These are phyloP conservation scores for Petrocephalus microphthalmus DNA, from an alignment of 2,113 vertebrate genomes.

Conservation along the genomic window DNA sequence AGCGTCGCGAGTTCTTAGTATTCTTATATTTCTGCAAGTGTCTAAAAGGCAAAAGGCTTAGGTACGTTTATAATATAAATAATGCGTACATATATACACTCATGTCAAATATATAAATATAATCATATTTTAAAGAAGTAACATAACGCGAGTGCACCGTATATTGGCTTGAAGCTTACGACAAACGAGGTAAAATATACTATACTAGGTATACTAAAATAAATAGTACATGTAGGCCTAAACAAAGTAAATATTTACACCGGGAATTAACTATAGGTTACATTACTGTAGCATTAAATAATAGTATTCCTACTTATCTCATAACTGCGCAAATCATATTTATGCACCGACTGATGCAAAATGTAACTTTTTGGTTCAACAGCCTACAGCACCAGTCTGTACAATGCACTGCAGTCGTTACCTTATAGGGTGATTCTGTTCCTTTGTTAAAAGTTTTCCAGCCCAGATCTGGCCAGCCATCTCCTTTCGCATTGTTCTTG, in stretches of 20 bases:
- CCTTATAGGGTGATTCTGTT: background rate
- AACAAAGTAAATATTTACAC: background rate
- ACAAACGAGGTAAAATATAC: background rate
- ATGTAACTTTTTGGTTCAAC: background rate
- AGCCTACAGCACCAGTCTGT: background rate
- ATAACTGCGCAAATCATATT: background rate
- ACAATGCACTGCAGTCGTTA: background rate
- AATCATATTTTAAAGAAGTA: background rate
- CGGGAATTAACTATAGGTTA: background rate
- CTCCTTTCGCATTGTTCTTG: conserved; percentile 64
- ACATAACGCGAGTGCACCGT: background rate
- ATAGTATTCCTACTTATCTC: background rate
- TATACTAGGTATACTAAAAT: background rate
- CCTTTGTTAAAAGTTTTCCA: background rate
- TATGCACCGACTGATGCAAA: background rate
- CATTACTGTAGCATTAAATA: background rate
- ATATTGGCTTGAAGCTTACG: background rate
- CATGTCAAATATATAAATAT: background rate
- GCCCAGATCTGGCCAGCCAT: conserved; percentile 45
- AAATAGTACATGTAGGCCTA: background rate
- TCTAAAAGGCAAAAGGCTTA: background rate
- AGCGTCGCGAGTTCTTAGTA: too few species aligned
- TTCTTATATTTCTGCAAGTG: background rate
- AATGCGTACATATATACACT: background rate
- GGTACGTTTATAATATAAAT: background rate